A percentile compares a stretch with the other conserved stretches of the same genome.
Conservation (phyloP, 2,113 vertebrate genomes). For the Ochotona princeps region DNA sequence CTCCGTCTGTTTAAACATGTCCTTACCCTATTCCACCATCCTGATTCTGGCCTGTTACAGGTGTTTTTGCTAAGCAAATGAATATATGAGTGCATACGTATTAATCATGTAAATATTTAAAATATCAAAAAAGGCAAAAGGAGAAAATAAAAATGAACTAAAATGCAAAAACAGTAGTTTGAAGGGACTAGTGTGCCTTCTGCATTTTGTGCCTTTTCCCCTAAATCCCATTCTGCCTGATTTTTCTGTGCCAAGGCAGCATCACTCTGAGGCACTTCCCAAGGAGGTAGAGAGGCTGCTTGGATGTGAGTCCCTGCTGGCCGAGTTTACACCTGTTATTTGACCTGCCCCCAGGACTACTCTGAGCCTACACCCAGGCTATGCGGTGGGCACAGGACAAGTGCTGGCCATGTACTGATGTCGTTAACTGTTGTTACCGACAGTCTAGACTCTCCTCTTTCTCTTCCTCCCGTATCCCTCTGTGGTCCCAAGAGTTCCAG, state of each 20-base stretch:
- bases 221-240: neutral
- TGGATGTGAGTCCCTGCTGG: neutral
- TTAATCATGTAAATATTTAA: constrained; percentile 4
- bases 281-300: neutral
- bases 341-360: neutral
- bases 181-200: neutral
- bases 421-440: neutral
- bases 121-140: constrained; percentile 33
- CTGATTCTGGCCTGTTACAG: neutral
- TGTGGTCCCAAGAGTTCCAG: neutral
- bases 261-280: constrained; percentile 1
- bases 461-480: too few species aligned
- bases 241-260: constrained; percentile 23
- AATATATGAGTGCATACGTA: neutral
- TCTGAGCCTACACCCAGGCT: too few species aligned
- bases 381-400: neutral
- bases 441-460: neutral
- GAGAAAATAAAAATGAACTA: neutral
- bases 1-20: too few species aligned
- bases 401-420: neutral
- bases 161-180: neutral
- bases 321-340: neutral
- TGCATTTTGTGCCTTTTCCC: neutral
- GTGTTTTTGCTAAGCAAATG: neutral
- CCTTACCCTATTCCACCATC: too few species aligned